phyloP scores from a whole-genome alignment of 2,113 vertebrate species.

The Sceloporus tristichus region DNA sequence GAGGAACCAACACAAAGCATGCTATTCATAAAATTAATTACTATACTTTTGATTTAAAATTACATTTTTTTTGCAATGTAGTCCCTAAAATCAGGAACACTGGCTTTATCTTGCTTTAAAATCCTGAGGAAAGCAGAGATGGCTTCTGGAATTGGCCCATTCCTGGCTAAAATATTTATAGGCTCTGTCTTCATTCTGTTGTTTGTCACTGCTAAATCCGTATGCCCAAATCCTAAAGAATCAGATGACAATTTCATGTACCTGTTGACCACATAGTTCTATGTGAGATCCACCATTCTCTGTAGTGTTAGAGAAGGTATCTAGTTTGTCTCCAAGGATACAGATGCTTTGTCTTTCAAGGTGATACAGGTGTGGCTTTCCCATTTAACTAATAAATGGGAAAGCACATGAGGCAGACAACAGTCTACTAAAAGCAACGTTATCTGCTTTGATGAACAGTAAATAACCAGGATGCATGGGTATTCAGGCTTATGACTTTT shows the following conservation, averaged over 20 bases:
- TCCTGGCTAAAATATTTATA: no score
- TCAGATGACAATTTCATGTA: no score
- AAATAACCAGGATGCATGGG: neutral
- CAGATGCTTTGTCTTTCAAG: neutral
- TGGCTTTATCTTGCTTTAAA: neutral
- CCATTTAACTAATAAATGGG: neutral
- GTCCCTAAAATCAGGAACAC: neutral
- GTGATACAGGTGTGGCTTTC: neutral
- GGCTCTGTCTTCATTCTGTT: no score
- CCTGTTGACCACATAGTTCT: no score
- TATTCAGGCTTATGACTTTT: neutral
- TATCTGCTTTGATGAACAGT: neutral
- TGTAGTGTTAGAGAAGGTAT: neutral
- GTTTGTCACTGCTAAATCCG: no score
- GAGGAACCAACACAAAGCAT: neutral
- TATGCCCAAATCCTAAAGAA: no score
- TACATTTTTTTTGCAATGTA: neutral
- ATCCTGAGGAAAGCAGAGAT: neutral
- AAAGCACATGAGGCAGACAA: neutral
- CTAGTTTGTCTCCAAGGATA: neutral
- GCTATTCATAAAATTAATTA: constrained; percentile 17
- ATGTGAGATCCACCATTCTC: no score
- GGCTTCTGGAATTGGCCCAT: no score
- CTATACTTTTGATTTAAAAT: constrained; percentile 15
- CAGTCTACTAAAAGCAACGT: neutral